Conservation (phyloP, 2,888 invertebrate species). For the Lymantria dispar region DNA sequence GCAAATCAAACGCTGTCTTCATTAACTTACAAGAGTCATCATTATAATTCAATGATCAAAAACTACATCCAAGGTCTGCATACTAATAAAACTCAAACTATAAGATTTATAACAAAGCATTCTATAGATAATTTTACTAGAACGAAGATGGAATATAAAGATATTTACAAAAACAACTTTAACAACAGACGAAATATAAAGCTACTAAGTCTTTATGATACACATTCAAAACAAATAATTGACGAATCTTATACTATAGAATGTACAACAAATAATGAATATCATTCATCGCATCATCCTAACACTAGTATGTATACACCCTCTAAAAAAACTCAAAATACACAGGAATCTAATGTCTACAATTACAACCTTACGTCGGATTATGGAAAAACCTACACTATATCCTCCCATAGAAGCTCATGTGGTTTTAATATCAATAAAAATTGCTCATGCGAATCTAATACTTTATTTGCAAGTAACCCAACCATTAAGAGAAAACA, state of each 20-base stretch:
- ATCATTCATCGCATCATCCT: background rate
- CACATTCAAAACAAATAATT: slow-evolving; percentile 11
- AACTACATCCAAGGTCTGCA: background rate
- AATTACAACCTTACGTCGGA: background rate
- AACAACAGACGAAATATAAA: background rate
- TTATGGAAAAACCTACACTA: slow-evolving; percentile 18
- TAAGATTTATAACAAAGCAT: slow-evolving; percentile 39
- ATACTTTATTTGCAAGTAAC: background rate
- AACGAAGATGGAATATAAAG: background rate
- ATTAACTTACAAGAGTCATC: slow-evolving; percentile 53
- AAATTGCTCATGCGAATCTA: background rate
- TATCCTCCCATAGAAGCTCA: slow-evolving; percentile 1
- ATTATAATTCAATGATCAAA: slow-evolving; percentile 15
- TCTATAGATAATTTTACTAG: slow-evolving; percentile 45
- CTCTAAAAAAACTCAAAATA: background rate
- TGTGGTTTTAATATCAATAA: background rate
- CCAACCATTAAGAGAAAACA: background rate
- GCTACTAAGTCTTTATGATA: background rate
- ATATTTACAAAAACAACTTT: background rate
- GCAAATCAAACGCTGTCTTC: slow-evolving; percentile 8
- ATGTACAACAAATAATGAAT: slow-evolving; percentile 24
- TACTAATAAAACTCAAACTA: slow-evolving; percentile 11
- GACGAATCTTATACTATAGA: slow-evolving; percentile 41
- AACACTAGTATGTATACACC: background rate
- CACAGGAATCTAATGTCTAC: background rate